Conservation (phyloP, 2,797 vertebrate genomes). For the Coregonus sp. region DNA sequence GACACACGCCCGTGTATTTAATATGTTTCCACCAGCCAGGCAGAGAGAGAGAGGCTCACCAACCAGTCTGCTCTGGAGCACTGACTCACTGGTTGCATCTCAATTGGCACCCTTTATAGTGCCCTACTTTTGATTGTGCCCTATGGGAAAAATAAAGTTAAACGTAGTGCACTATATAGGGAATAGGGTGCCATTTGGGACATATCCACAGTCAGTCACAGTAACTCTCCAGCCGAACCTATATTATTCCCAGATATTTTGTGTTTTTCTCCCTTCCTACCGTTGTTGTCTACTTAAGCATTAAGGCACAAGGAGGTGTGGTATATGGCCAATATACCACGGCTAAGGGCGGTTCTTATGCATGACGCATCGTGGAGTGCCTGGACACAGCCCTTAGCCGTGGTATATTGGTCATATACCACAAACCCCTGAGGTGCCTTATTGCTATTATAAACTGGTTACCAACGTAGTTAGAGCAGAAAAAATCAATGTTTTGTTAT, state of each 20-base stretch:
- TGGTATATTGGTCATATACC: no score
- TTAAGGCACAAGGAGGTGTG: no score
- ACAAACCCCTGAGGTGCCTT: no score
- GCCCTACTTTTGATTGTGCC: neutral
- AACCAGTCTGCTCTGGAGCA: constrained; percentile 19
- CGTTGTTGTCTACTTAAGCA: neutral
- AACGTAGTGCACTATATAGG: neutral
- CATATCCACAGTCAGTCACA: neutral
- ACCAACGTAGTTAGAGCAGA: no score
- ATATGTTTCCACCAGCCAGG: constrained; percentile 76
- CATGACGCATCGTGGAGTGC: no score
- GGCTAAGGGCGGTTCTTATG: no score
- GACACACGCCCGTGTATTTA: constrained; percentile 88
- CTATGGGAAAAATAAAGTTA: neutral
- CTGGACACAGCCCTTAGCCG: no score
- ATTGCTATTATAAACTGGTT: no score
- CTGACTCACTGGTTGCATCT: neutral
- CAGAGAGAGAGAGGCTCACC: constrained; percentile 52
- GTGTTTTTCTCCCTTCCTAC: neutral
- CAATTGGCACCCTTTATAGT: neutral
- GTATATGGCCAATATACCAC: no score
- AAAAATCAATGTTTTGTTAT: no score
- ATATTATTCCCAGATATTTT: neutral
- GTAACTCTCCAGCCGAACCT: neutral
- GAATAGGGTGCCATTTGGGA: neutral